These are phyloP conservation scores for Agonum fuliginosum DNA, from an alignment of 2,888 invertebrate species.

Conservation along the genomic window DNA sequence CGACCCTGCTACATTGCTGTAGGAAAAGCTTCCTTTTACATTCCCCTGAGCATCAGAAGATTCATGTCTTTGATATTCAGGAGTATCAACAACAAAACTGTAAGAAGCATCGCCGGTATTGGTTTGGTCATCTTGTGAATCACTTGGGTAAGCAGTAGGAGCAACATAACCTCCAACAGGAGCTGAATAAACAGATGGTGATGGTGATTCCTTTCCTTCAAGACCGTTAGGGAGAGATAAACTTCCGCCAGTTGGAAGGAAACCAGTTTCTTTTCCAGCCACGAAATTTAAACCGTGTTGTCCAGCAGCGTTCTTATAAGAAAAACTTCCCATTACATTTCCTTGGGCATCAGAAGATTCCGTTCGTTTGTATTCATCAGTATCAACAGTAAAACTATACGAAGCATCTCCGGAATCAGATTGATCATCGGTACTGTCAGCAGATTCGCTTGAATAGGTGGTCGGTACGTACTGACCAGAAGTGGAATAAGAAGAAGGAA, in stretches of 20 bases:
- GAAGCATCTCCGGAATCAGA: conserved; percentile 61
- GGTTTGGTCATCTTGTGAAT: conserved; percentile 57
- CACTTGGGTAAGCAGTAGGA: neutral
- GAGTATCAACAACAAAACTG: conserved; percentile 65
- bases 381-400: conserved; percentile 62
- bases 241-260: conserved; percentile 64
- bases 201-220: conserved; percentile 4
- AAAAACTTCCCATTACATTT: conserved; percentile 60
- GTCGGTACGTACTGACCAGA: conserved; percentile 23
- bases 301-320: conserved; percentile 59
- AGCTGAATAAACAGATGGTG: neutral
- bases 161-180: conserved; percentile 1
- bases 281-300: conserved; percentile 60
- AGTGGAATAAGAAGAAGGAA: conserved; percentile 27
- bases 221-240: conserved; percentile 61
- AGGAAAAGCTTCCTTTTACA: conserved; percentile 66
- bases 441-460: conserved; percentile 9
- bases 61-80: conserved; percentile 65
- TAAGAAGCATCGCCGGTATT: conserved; percentile 67
- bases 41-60: conserved; percentile 66
- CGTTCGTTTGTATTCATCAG: conserved; percentile 59
- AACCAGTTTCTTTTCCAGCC: conserved; percentile 64
- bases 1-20: conserved; percentile 63
- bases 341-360: conserved; percentile 61
- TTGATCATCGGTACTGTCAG: conserved; percentile 44